Percentiles rank a stretch among this genome's conserved stretches.
Conservation (phyloP, 2,888 invertebrate species). For the Eumerus sabulonum region DNA sequence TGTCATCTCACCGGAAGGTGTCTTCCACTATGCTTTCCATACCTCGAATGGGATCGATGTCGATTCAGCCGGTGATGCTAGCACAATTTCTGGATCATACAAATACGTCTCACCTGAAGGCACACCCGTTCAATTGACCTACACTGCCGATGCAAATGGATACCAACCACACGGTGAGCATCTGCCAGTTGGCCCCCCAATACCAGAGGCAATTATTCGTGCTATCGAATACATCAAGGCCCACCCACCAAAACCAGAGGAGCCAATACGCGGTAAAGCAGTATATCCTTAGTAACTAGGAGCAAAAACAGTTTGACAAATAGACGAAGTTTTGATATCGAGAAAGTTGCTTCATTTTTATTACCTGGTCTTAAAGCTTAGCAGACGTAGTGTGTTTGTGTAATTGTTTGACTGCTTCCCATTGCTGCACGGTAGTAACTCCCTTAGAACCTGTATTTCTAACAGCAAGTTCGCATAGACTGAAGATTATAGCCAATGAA, state of each 20-base stretch:
- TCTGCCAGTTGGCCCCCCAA: constrained; percentile 80
- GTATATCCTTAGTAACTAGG: too few relatives aligned
- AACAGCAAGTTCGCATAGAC: too few relatives aligned
- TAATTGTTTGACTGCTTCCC: too few relatives aligned
- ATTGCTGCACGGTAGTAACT: too few relatives aligned
- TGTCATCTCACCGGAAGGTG: constrained; percentile 76
- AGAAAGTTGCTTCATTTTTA: too few relatives aligned
- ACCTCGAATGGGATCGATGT: constrained; percentile 82
- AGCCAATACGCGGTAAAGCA: neutral
- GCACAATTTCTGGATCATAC: constrained; percentile 80
- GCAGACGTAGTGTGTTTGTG: too few relatives aligned
- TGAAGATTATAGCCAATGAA: too few relatives aligned
- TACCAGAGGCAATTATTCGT: constrained; percentile 80
- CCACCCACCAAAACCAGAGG: constrained; percentile 72
- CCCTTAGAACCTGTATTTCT: too few relatives aligned
- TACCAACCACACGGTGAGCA: constrained; percentile 79
- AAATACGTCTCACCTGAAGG: constrained; percentile 81
- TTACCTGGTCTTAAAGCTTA: too few relatives aligned
- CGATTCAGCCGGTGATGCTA: constrained; percentile 80
- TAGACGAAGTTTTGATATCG: too few relatives aligned
- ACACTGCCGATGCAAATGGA: constrained; percentile 82
- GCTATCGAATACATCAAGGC: constrained; percentile 79
- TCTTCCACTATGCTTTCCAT: constrained; percentile 78
- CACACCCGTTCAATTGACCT: constrained; percentile 75
- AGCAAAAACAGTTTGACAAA: too few relatives aligned